Percentiles rank a stretch among this genome's conserved stretches.
Conservation (phyloP, 23 tunicate genomes). For the Phallusia fumigata region DNA sequence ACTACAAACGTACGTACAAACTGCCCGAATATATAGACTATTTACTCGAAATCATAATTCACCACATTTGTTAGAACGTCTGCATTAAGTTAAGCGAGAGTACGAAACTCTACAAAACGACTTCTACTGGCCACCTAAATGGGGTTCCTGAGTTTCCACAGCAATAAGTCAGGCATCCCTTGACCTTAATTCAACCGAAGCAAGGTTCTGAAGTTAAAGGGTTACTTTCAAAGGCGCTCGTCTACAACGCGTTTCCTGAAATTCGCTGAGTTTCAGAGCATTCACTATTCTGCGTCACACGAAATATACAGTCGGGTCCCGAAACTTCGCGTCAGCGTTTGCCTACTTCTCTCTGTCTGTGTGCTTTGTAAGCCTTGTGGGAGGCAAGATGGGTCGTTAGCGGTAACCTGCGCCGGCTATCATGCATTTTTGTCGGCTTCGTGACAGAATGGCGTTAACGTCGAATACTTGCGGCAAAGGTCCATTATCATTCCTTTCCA, state of each 20-base stretch:
- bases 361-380: neutral
- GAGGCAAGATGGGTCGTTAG: neutral
- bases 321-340: too few species aligned
- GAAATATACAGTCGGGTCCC: neutral
- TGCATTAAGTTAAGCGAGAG: too few species aligned
- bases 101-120: too few species aligned
- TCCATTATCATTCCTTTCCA: neutral
- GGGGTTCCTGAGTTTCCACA: too few species aligned
- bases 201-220: neutral
- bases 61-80: too few species aligned
- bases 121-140: too few species aligned
- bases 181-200: neutral
- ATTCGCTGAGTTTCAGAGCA: neutral
- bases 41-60: too few species aligned
- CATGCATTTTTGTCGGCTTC: neutral
- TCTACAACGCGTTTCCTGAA: neutral
- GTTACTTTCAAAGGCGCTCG: neutral
- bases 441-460: neutral
- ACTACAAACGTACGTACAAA: too few species aligned
- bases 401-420: neutral
- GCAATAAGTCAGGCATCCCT: neutral
- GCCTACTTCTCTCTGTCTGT: too few species aligned
- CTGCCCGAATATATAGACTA: too few species aligned
- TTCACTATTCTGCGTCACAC: neutral
- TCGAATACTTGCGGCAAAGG: neutral